phyloP scores from a whole-genome alignment of 2,797 vertebrate species.

The Rhinoraja longicauda region DNA sequence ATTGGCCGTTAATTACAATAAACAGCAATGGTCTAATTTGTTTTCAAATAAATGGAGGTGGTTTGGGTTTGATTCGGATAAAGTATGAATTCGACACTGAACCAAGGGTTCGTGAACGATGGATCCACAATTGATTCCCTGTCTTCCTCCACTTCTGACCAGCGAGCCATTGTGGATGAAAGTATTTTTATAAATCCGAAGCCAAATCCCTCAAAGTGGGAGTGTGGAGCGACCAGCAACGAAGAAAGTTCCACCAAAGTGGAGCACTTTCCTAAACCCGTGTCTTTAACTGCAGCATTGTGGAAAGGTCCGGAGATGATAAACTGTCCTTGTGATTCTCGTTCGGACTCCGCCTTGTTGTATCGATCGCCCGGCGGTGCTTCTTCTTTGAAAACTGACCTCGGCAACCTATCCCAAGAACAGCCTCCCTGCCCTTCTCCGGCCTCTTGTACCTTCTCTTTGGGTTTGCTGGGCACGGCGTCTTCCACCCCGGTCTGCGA shows the following conservation, averaged over 20 bases:
- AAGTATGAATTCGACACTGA: not conserved
- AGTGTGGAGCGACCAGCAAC: no score
- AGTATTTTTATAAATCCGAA: no score
- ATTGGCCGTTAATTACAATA: not conserved
- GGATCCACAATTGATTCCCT: not conserved
- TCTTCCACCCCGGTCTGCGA: constrained; percentile 17
- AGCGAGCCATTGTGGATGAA: not conserved
- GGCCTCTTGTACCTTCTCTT: not conserved
- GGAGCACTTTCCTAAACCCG: not conserved
- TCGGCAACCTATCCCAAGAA: not conserved
- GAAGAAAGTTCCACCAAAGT: not conserved
- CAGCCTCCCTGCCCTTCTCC: not conserved
- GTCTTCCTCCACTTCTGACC: not conserved
- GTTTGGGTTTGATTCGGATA: not conserved
- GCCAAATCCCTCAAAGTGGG: not conserved
- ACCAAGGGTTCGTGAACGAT: not conserved
- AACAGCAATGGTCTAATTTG: not conserved
- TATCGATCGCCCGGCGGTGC: not conserved
- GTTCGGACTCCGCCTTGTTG: not conserved
- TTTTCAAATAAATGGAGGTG: not conserved
- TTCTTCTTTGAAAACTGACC: not conserved
- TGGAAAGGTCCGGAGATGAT: no score
- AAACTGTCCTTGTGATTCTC: not conserved
- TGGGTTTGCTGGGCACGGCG: not conserved
- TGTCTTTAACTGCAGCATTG: not conserved